A percentile compares a stretch with the other conserved stretches of the same genome.
Conservation (phyloP, 2,113 vertebrate genomes). For the Gyps fulvus region DNA sequence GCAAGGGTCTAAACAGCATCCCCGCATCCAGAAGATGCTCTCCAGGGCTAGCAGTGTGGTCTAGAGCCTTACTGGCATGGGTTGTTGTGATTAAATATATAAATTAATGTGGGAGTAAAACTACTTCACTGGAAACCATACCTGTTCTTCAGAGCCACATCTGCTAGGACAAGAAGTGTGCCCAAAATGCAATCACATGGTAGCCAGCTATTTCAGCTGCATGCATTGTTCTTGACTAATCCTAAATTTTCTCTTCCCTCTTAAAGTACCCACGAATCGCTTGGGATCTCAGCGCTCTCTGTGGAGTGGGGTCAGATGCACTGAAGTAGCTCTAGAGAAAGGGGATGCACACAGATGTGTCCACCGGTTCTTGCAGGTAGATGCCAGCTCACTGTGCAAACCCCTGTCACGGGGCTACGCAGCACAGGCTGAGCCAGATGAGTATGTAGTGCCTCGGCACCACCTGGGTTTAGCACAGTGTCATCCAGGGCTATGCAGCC, state of each 20-base stretch:
- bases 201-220: not conserved
- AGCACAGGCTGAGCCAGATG: not conserved
- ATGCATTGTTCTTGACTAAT: not conserved
- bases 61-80: not conserved
- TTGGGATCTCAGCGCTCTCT: not conserved
- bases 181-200: not conserved
- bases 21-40: not conserved
- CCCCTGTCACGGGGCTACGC: not conserved
- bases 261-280: not conserved
- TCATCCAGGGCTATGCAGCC: not conserved
- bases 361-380: fast-evolving
- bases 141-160: not conserved
- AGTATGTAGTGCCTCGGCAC: not conserved
- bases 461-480: not conserved
- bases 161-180: not conserved
- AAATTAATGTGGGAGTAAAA: not conserved
- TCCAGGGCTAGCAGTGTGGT: not conserved
- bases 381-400: not conserved
- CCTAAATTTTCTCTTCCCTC: not conserved
- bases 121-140: not conserved
- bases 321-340: not conserved
- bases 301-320: not conserved
- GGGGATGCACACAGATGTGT: not conserved
- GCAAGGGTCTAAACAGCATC: not conserved
- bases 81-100: not conserved